A percentile compares a stretch with the other conserved stretches of the same genome.
These are phyloP conservation scores for Myocastor coypus DNA, from an alignment of 2,113 vertebrate species.

Conservation along the genomic window DNA sequence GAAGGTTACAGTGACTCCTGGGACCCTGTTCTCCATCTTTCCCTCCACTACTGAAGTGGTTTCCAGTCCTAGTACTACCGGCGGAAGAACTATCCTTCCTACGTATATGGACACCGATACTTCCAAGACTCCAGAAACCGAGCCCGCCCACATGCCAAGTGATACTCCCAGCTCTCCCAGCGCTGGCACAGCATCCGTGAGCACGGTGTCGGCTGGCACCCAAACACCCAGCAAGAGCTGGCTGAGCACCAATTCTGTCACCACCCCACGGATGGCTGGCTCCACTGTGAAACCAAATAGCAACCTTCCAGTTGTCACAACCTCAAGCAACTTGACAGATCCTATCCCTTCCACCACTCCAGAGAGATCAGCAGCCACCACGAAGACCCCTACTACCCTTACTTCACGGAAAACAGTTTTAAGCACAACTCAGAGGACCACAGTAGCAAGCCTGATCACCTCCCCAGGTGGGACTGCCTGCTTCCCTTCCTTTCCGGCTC, in stretches of 20 bases:
- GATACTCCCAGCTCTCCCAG: background rate
- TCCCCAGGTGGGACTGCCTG: conserved; percentile 49
- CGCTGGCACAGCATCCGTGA: rapidly evolving
- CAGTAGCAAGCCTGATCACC: background rate
- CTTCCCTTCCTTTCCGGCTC: background rate
- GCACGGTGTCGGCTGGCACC: background rate
- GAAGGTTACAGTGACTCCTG: background rate
- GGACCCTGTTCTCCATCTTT: background rate
- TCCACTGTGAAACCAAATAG: background rate
- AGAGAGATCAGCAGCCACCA: background rate
- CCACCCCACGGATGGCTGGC: background rate
- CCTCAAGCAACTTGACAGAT: background rate
- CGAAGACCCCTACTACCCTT: background rate
- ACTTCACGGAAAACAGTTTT: background rate
- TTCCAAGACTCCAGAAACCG: background rate
- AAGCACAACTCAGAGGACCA: background rate
- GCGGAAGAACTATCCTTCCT: background rate
- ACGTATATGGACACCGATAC: background rate
- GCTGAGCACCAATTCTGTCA: background rate
- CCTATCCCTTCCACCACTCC: background rate
- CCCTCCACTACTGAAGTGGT: background rate
- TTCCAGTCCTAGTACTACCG: background rate
- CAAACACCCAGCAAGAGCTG: background rate
- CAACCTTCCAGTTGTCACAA: background rate
- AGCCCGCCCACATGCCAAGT: background rate